Evolutionary conservation across 2,888 invertebrate species (phyloP), one percentile per base, ranked within the genome.

Genomic region (Oxycera nigricornis): DNA sequence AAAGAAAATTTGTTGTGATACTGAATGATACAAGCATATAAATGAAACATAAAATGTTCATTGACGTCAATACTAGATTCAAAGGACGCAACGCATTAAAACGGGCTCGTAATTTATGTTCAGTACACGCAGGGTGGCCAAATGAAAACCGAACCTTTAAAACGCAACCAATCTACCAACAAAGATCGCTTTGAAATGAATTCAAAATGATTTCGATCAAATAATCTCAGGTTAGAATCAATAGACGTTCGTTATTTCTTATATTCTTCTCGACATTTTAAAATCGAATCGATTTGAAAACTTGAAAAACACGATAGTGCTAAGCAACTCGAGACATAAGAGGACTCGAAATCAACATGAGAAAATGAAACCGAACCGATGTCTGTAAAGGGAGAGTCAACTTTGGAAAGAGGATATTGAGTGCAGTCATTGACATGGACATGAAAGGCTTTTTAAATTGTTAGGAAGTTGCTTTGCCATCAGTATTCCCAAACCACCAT

Each of bases 341-440:
- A 30, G n/a, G 7, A 61, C 61, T 61, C 46, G 46, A 14, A 46
- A 17, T 46, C 17, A 61, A 31, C 61, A 61, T 61, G 24, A 26
- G 26, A 61, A 61, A 61, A 61, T 61, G 61, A 31, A 61, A 61
- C n/a, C 31, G 61, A 28, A 61, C 20, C 31, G 26, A 61, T 14
- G 46, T 46, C 14, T 3, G 2, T 7, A 7, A 17, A 46, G 14
- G 46, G 46, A 7, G 3, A 17, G 6, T 46, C n/a, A 46, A 46
- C 35, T 46, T 46, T 17, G 14, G 46, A 2, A 46, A 17, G 2
- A 46, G 50, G 70, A 70, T 55, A 70, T 70, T 70, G 52, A 55
- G 55, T 70, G 70, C 70, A 30, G 55, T 70, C 70, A 55, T 55
- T 70, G 70, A 70, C 70, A 70, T 31, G 31, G 35, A 52, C 70